Percentiles rank a stretch among this genome's conserved stretches.
These are phyloP conservation scores for Alviniconcha strummeri DNA, from an alignment of 2,888 invertebrate genomes.

Conservation along the genomic window DNA sequence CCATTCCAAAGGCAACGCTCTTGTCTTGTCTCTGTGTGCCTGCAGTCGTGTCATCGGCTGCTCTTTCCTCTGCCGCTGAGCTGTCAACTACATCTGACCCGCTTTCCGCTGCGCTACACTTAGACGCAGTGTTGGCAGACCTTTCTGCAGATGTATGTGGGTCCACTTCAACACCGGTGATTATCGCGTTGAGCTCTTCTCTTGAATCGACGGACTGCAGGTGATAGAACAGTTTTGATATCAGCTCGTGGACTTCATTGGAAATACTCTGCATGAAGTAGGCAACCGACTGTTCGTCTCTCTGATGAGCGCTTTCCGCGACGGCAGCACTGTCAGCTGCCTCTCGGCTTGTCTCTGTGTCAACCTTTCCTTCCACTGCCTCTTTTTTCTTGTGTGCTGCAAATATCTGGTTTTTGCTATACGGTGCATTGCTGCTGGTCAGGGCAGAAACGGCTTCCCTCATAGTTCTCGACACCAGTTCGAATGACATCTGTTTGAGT, in stretches of 20 bases:
- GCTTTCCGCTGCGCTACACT: background rate
- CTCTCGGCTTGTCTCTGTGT: no score
- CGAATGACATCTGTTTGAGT: conserved; percentile 11
- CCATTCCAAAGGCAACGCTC: no score
- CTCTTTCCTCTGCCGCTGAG: no score
- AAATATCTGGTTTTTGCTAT: background rate
- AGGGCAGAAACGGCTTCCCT: background rate
- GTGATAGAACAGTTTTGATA: conserved; percentile 13
- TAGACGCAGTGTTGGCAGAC: background rate
- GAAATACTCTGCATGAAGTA: conserved; percentile 18
- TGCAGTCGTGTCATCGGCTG: no score
- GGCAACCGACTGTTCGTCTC: background rate
- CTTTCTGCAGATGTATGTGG: background rate
- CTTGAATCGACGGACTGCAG: conserved; percentile 11
- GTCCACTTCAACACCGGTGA: background rate
- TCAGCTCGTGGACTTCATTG: conserved; percentile 1
- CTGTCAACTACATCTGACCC: no score
- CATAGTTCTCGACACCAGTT: conserved; percentile 8
- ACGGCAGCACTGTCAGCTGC: no score
- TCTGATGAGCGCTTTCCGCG: background rate
- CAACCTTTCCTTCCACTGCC: no score
- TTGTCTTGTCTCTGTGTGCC: no score
- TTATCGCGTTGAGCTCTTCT: background rate
- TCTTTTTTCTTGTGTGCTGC: background rate
- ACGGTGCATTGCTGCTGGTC: background rate